Evolutionary conservation across 2,888 invertebrate genomes (phyloP).

Genomic region (Encarsia formosa): DNA sequence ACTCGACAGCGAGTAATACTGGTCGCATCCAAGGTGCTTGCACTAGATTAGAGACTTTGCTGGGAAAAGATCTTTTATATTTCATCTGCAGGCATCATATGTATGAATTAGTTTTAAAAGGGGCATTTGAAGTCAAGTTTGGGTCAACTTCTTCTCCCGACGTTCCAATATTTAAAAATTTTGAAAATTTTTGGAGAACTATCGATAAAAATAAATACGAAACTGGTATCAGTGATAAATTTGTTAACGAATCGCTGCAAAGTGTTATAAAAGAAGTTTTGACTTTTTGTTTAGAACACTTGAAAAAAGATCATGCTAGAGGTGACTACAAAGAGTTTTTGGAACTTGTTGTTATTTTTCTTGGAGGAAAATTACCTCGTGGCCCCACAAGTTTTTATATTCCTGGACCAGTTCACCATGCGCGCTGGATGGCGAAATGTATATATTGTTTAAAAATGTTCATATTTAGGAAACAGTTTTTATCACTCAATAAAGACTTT

Average conservation of each 20-base stretch:
- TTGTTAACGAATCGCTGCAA: not conserved
- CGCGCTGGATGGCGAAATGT: not conserved
- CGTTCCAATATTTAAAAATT: not conserved
- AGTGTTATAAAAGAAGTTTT: not conserved
- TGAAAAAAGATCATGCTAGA: not conserved
- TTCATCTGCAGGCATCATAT: not conserved
- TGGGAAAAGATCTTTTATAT: too few relatives aligned
- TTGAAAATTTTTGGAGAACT: too few relatives aligned
- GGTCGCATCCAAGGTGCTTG: not conserved
- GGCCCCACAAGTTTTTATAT: not conserved
- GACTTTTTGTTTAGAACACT: not conserved
- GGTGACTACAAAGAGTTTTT: too few relatives aligned
- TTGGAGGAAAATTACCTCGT: not conserved
- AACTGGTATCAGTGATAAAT: not conserved
- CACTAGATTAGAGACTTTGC: not conserved
- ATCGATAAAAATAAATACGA: not conserved
- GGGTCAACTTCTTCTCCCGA: not conserved
- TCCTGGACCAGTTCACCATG: not conserved
- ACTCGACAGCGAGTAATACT: not conserved
- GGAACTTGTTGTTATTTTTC: too few relatives aligned
- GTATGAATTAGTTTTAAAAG: too few relatives aligned
- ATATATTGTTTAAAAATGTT: not conserved
- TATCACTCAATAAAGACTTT: not conserved
- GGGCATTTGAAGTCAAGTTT: not conserved
- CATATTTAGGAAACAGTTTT: not conserved